Conservation (phyloP, 2,888 invertebrate species). For the Macaria notata region DNA sequence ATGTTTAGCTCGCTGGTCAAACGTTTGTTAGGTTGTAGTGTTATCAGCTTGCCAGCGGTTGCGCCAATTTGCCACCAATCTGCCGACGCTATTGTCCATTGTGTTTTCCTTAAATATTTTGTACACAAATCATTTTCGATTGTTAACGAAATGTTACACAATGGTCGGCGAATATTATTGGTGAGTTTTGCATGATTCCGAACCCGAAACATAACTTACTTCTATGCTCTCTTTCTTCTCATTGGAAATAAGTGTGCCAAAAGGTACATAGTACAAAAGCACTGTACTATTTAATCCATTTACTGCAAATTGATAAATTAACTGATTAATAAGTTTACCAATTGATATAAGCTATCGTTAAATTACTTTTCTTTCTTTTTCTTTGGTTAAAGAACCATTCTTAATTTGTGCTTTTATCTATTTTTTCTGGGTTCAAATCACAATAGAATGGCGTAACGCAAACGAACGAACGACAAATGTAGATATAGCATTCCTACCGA, state of each 20-base stretch:
- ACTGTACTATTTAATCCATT: too few relatives aligned
- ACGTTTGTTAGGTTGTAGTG: conserved; percentile 53
- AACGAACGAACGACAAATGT: conserved; percentile 35
- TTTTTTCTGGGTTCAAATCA: too few relatives aligned
- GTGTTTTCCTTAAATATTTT: conserved; percentile 15
- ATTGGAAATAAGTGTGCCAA: too few relatives aligned
- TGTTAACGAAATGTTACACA: conserved; percentile 11
- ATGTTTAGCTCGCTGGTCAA: conserved; percentile 51
- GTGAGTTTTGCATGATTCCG: conserved; percentile 13
- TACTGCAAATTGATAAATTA: too few relatives aligned
- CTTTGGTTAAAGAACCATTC: too few relatives aligned
- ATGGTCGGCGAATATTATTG: conserved; percentile 13
- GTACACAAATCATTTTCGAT: conserved; percentile 12
- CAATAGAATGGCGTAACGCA: conserved; percentile 9
- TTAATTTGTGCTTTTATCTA: too few relatives aligned
- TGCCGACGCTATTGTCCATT: conserved; percentile 31
- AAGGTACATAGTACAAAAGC: too few relatives aligned
- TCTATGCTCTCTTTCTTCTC: too few relatives aligned
- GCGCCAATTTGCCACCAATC: conserved; percentile 25
- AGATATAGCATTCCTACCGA: conserved; percentile 39
- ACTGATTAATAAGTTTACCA: too few relatives aligned
- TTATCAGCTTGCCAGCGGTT: conserved; percentile 48
- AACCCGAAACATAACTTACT: neutral
- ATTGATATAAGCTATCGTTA: too few relatives aligned
- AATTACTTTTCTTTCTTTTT: too few relatives aligned